Conservation (phyloP, 2,888 invertebrate genomes). For the Aspidiotus rigidus region DNA sequence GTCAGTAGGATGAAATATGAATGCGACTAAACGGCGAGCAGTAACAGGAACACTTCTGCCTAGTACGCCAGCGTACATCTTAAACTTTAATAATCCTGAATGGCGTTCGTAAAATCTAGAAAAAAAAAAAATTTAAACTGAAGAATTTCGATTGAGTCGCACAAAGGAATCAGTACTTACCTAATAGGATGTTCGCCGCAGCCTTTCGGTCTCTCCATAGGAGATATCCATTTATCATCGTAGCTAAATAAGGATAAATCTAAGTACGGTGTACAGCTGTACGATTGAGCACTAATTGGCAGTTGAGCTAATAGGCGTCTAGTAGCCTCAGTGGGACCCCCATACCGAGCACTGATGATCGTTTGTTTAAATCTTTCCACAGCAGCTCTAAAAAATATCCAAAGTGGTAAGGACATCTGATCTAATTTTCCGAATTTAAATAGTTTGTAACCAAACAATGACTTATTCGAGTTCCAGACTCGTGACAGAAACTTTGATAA, state of each 20-base stretch:
- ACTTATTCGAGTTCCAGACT: background rate
- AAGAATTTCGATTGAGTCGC: slow-evolving; percentile 7
- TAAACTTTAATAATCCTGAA: slow-evolving; percentile 66
- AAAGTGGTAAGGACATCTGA: background rate
- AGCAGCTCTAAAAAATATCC: slow-evolving; percentile 27
- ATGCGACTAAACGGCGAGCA: slow-evolving; percentile 75
- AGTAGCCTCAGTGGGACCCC: slow-evolving; percentile 82
- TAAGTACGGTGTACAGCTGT: slow-evolving; percentile 83
- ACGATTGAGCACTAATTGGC: slow-evolving; percentile 90
- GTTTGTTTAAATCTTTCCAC: slow-evolving; percentile 71
- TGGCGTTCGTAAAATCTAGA: slow-evolving; percentile 76
- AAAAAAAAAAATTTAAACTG: slow-evolving; percentile 24
- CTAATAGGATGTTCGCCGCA: slow-evolving; percentile 87
- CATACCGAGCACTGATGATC: slow-evolving; percentile 77
- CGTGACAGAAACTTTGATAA: background rate
- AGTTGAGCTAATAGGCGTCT: slow-evolving; percentile 79
- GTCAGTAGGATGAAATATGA: slow-evolving; percentile 91
- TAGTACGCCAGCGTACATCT: slow-evolving; percentile 56
- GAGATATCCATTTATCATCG: slow-evolving; percentile 91
- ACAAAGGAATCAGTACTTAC: slow-evolving; percentile 45
- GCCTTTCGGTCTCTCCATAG: slow-evolving; percentile 88
- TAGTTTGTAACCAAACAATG: background rate
- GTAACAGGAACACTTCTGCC: slow-evolving; percentile 51
- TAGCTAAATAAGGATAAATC: slow-evolving; percentile 86
- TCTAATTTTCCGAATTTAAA: no score